Conservation (phyloP, 2,797 vertebrate species). For the Sebastes nivosus region DNA sequence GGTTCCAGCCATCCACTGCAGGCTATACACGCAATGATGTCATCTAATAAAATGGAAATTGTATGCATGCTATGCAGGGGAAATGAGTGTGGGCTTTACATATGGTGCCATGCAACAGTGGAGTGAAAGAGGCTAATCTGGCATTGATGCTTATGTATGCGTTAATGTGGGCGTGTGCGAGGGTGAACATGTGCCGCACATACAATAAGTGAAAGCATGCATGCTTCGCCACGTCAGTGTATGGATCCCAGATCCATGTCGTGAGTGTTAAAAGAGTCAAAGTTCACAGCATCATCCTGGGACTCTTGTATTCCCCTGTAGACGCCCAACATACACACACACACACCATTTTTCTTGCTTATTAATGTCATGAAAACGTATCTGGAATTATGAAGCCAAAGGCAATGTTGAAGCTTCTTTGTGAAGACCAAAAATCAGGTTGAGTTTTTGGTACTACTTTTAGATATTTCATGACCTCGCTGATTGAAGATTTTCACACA, state of each 20-base stretch:
- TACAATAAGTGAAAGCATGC: conserved; percentile 15
- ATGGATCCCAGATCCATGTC: conserved; percentile 4
- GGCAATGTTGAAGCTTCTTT: neutral
- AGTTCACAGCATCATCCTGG: conserved; percentile 9
- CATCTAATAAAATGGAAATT: conserved; percentile 55
- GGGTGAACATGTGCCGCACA: neutral
- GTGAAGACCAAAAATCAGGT: neutral
- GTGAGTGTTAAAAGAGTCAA: conserved; percentile 4
- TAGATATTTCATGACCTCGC: neutral
- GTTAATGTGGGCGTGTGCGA: conserved; percentile 22
- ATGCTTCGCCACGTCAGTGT: neutral
- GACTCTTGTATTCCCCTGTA: neutral
- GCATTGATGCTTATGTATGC: conserved; percentile 14
- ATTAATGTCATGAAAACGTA: neutral
- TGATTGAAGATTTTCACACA: neutral
- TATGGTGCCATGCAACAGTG: conserved; percentile 31
- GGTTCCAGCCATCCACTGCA: conserved; percentile 7
- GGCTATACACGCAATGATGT: conserved; percentile 33
- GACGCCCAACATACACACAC: neutral
- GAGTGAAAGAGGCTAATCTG: conserved; percentile 48
- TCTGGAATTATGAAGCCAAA: neutral
- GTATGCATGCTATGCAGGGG: conserved; percentile 33
- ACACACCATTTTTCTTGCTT: neutral
- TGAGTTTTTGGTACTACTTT: neutral
- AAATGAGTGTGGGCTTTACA: conserved; percentile 10